These are phyloP conservation scores for Aspidoscelis tigris DNA, from an alignment of 2,113 vertebrate genomes.

Conservation along the genomic window DNA sequence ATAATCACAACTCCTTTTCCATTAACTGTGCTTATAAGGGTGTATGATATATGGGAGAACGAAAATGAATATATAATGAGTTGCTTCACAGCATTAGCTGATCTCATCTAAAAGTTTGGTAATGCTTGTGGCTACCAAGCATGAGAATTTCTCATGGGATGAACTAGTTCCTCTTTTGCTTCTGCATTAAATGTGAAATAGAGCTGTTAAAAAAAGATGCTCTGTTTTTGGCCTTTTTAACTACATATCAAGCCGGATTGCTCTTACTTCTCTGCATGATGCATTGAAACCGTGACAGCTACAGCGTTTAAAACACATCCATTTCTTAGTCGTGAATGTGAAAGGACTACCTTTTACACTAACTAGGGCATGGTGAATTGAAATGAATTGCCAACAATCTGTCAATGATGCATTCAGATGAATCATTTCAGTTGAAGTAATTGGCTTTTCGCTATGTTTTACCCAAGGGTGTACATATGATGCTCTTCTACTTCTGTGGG, in stretches of 20 bases:
- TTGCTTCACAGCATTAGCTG: background rate
- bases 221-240: background rate
- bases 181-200: background rate
- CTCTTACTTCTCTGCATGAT: background rate
- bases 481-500: constrained; percentile 14
- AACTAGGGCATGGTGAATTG: constrained; percentile 13
- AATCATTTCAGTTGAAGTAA: constrained; percentile 37
- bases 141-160: background rate
- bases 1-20: too few species aligned
- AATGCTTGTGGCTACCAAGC: background rate
- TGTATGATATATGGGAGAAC: too few species aligned
- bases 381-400: constrained; percentile 28
- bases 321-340: background rate
- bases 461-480: constrained; percentile 31
- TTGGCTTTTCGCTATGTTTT: constrained; percentile 30
- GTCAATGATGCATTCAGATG: constrained; percentile 8
- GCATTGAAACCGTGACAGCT: background rate
- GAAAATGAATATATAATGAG: background rate
- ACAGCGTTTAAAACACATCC: background rate
- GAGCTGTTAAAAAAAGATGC: background rate
- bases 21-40: too few species aligned
- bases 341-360: background rate
- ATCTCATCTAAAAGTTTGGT: background rate
- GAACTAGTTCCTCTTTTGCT: background rate
- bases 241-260: background rate